Conservation (phyloP, 1,140 invertebrate genomes). For the Cherax destructor region DNA sequence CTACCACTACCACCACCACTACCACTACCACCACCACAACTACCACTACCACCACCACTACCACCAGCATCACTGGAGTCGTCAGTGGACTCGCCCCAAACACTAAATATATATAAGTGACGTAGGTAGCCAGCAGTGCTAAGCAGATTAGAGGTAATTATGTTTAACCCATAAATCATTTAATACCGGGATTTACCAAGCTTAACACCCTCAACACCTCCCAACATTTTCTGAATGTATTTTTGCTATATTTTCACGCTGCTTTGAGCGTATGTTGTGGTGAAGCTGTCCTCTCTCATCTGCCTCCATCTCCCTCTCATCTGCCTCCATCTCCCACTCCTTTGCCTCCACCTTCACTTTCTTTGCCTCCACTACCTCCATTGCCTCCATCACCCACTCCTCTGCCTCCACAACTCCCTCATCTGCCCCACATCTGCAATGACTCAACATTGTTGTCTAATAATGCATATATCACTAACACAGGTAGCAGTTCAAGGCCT, state of each 20-base stretch:
- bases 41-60: no score
- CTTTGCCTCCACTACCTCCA: not conserved
- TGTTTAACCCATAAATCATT: slow-evolving; percentile 40
- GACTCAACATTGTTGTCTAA: no score
- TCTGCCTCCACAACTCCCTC: not conserved
- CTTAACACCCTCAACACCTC: slow-evolving; percentile 27
- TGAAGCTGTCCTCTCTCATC: not conserved
- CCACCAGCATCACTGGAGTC: not conserved
- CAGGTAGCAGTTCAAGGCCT: no score
- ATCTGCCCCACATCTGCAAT: not conserved
- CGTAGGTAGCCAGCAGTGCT: not conserved
- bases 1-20: no score
- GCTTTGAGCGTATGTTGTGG: not conserved
- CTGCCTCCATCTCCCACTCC: no score
- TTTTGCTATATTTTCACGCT: not conserved
- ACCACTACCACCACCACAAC: no score
- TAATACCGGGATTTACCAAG: slow-evolving; percentile 22
- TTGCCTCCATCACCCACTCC: not conserved
- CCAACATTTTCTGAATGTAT: slow-evolving; percentile 28
- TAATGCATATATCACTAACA: no score
- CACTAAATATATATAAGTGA: slow-evolving; percentile 18
- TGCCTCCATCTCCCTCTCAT: no score
- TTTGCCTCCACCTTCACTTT: no score
- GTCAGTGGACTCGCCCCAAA: not conserved
- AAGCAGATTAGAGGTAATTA: slow-evolving; percentile 34